Evolutionary conservation across 2,113 vertebrate genomes (phyloP), one percentile per base, ranked within the genome.

Genomic region (Nanorana parkeri): DNA sequence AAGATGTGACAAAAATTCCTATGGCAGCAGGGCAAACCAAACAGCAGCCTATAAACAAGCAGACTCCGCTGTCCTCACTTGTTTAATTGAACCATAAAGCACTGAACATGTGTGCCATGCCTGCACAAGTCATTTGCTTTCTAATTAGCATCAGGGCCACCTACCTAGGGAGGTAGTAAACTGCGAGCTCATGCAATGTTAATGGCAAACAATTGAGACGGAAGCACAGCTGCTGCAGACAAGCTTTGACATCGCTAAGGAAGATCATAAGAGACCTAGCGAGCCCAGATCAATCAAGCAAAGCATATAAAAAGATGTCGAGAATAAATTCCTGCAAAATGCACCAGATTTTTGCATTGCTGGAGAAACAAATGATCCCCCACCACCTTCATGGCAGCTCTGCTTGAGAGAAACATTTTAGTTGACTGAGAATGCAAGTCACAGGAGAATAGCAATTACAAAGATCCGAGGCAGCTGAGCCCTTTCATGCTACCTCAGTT

Each of bases 111-210:
- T 41, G 84, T 85, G 86, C 80, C 80, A 56, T 68, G 5, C 2
- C 67, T 71, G 64, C 32, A 84, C 73, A 84, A 80, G 83, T 63
- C 60, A 63, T 76, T 71, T 82, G 85, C 82, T 20, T n/a, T 17
- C 84, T 89, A 86, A 92, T 92, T 77, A 91, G 83, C 85, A 85
- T 83, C 5, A 16, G 82, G 86, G 61, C 75, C 83, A 77, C 76
- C 84, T 83, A 86, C 83, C 86, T 84, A 29, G 83, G 68, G 84
- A 91, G 61, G 77, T 84, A 82, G 85, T 85, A 84, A 88, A 83
- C 77, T 80, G 83, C 78, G 79, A 81, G 51, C 52, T 89, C 84
- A 87, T 91, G 81, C 90, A 91, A 90, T 89, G 90, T 90, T 89
- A 86, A 93, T 83, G 26, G 51, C 11, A 32, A 16, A 21, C 8